A percentile compares a stretch with the other conserved stretches of the same genome.
These are phyloP conservation scores for Eretmochelys imbricata DNA, from an alignment of 2,113 vertebrate genomes.

Conservation along the genomic window DNA sequence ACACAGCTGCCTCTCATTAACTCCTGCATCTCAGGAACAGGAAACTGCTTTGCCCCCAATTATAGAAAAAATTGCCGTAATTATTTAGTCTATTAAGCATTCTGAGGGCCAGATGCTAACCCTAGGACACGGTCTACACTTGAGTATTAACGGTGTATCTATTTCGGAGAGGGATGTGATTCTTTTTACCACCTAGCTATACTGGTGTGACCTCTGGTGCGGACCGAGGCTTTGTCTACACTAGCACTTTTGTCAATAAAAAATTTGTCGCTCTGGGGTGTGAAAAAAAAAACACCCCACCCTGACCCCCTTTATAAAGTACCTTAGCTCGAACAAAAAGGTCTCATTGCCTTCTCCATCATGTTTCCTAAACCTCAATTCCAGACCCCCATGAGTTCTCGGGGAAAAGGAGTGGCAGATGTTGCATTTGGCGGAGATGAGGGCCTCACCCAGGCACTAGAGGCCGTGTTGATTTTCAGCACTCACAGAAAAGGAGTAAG, in stretches of 20 bases:
- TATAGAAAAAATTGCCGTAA: conserved; percentile 26
- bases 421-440: neutral
- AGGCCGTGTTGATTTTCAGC: neutral
- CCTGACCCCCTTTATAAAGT: neutral
- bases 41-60: neutral
- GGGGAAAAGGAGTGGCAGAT: too few species aligned
- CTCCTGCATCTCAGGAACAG: conserved; percentile 24
- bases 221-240: neutral
- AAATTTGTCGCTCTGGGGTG: too few species aligned
- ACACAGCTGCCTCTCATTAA: fast-evolving
- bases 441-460: neutral
- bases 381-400: neutral
- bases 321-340: neutral
- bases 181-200: neutral
- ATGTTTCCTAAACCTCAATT: neutral
- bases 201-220: neutral
- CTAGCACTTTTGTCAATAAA: too few species aligned
- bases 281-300: too few species aligned
- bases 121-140: neutral
- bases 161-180: neutral
- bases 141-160: neutral
- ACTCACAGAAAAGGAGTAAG: neutral
- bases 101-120: neutral
- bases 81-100: conserved; percentile 23
- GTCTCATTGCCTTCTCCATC: neutral